Conservation (phyloP, 2,113 vertebrate species). For the Crotalus helleri region DNA sequence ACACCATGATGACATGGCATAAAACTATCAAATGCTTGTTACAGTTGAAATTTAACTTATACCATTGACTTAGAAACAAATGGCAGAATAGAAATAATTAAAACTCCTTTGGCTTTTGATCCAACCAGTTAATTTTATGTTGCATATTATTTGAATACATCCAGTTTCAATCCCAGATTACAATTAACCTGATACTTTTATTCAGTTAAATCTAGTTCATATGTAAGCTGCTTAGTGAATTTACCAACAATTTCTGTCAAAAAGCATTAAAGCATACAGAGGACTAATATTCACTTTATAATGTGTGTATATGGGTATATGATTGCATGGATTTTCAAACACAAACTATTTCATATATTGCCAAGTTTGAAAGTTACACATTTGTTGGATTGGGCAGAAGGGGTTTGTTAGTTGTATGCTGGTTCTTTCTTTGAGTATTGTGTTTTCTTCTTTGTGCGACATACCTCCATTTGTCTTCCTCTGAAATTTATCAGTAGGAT, state of each 20-base stretch:
- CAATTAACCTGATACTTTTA: background rate
- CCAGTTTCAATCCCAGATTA: background rate
- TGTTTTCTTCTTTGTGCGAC: too few relatives aligned
- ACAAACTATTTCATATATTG: background rate
- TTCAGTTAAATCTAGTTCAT: background rate
- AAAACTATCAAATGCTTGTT: conserved; percentile 1
- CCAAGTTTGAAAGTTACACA: background rate
- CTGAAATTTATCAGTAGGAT: too few relatives aligned
- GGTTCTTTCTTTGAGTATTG: too few relatives aligned
- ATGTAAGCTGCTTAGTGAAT: background rate
- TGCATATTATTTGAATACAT: background rate
- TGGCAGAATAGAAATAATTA: conserved; percentile 14
- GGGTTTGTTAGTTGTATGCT: too few relatives aligned
- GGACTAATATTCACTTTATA: background rate
- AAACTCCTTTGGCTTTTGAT: background rate
- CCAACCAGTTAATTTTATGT: background rate
- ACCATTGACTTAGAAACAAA: conserved; percentile 12
- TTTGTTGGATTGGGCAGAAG: too few relatives aligned
- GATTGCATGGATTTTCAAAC: background rate
- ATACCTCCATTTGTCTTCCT: too few relatives aligned
- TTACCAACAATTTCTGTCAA: background rate
- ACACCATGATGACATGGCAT: background rate
- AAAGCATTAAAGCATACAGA: background rate
- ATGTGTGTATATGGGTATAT: background rate
- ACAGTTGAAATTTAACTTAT: background rate